Conservation (phyloP, 2,797 vertebrate species). For the Balearica regulorum region DNA sequence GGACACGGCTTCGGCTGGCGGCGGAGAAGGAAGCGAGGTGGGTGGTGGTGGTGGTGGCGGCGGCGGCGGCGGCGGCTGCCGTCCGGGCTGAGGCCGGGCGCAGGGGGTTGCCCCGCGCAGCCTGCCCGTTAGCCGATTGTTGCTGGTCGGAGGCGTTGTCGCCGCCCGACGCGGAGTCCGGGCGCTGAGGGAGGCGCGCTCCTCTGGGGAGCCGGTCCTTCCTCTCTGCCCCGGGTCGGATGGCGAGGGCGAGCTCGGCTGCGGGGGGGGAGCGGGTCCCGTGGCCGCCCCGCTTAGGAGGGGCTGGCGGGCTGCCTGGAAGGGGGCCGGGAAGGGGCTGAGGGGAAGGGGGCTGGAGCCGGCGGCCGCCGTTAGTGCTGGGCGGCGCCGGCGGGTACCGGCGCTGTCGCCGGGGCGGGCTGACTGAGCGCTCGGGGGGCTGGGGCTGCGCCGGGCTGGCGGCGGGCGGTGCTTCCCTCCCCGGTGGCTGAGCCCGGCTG, state of each 20-base stretch:
- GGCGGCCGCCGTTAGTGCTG: not conserved
- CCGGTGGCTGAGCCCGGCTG: not conserved
- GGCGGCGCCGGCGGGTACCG: not conserved
- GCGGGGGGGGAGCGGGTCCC: not conserved
- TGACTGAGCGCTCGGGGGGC: not conserved
- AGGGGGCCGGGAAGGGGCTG: not conserved
- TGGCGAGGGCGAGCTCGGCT: not conserved
- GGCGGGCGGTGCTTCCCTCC: not conserved
- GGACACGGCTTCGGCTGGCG: not conserved
- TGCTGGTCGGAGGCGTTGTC: not conserved
- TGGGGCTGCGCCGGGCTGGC: not conserved
- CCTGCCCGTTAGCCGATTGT: not conserved
- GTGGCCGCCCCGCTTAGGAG: not conserved
- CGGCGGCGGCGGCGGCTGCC: no score
- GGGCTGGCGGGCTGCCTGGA: not conserved
- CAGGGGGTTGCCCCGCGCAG: no score
- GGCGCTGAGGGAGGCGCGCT: accelerated
- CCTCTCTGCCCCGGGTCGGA: not conserved
- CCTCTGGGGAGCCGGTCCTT: no score
- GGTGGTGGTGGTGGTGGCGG: not conserved
- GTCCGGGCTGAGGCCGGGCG: not conserved
- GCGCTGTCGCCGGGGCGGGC: not conserved
- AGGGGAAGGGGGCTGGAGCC: not conserved
- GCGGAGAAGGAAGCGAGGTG: not conserved
- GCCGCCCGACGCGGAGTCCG: no score